Evolutionary conservation across 2,797 vertebrate species (phyloP), one percentile per base, ranked within the genome.

Genomic region (Vipera latastei): DNA sequence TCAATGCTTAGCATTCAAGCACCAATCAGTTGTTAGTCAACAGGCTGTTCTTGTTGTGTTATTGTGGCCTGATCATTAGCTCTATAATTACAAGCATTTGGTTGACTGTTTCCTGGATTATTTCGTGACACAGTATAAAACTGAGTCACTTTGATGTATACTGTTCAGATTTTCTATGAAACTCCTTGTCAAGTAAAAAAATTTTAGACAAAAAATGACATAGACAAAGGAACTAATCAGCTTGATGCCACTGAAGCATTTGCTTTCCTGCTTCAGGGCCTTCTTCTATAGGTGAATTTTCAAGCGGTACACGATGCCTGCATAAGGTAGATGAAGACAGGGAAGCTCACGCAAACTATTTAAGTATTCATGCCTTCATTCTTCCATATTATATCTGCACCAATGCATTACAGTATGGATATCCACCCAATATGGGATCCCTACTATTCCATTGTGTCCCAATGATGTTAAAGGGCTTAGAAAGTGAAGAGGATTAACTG

Each of bases 341-440:
- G 93, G 55, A 53, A 63, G 4, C 4, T n/a, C 93, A 96, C 94
- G 92, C 94, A 97, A 96, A 92, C 92, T 78, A 92, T 88, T 38
- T 94, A 94, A 96, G 94, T 91, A 78, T 94, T 92, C 13, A 88
- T 94, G 2, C 51, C 51, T 53, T 22, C 28, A 93, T 96, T 94
- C 28, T 69, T 61, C 38, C 26, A 38, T 22, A 69, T 51, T 91
- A 55, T 55, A 69, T 18, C 26, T 51, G 69, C 28, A 63, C 7
- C 60, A 83, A 55, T 78, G 59, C 88, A 55, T 55, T n/a, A 73
- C 32, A 38, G 16, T 8, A 38, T 20, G 38, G 32, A 78, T 78
- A 65, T 78, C 2, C 20, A 83, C 38, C 4, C 9, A 83, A 7
- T 83, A 48, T 83, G 73, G 20, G 8, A 22, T 83, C 73, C 18